A percentile compares a stretch with the other conserved stretches of the same genome.
Conservation (phyloP, 2,888 invertebrate species). For the Caenorhabditis doughertyi region DNA sequence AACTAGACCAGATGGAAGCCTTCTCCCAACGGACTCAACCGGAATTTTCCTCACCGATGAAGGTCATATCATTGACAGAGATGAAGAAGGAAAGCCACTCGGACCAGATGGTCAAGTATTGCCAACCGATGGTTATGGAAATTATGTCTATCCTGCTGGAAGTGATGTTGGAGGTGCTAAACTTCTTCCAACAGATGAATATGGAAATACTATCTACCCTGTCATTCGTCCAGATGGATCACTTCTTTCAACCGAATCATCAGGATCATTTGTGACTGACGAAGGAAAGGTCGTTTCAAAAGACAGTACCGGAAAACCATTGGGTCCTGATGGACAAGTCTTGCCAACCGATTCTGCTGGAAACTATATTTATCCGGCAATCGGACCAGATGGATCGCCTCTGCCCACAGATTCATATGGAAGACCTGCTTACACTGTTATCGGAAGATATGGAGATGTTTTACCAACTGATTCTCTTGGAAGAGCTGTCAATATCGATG, state of each 20-base stretch:
- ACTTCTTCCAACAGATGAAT: slow-evolving; percentile 58
- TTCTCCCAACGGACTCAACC: slow-evolving; percentile 65
- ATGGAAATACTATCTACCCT: slow-evolving; percentile 58
- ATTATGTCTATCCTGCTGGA: slow-evolving; percentile 62
- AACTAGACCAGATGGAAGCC: slow-evolving; percentile 64
- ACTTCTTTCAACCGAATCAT: slow-evolving; percentile 51
- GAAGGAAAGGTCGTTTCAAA: slow-evolving; percentile 60
- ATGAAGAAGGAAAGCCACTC: slow-evolving; percentile 62
- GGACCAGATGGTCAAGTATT: slow-evolving; percentile 68
- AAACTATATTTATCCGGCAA: slow-evolving; percentile 64
- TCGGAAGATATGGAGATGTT: slow-evolving; percentile 67
- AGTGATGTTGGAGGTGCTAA: slow-evolving; percentile 45
- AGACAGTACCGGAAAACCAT: slow-evolving; percentile 52
- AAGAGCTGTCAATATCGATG: slow-evolving; percentile 61
- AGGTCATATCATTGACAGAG: slow-evolving; percentile 59
- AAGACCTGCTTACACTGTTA: slow-evolving; percentile 62
- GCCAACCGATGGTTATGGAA: slow-evolving; percentile 62
- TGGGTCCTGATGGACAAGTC: slow-evolving; percentile 69
- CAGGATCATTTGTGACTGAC: slow-evolving; percentile 62
- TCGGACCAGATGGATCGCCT: slow-evolving; percentile 64
- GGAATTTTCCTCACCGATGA: slow-evolving; percentile 67
- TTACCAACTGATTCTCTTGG: slow-evolving; percentile 68
- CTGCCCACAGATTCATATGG: slow-evolving; percentile 62
- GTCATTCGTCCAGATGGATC: slow-evolving; percentile 64
- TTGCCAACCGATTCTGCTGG: slow-evolving; percentile 64